Evolutionary conservation across 2,888 invertebrate species (phyloP).

Genomic region (Cantharis rustica): DNA sequence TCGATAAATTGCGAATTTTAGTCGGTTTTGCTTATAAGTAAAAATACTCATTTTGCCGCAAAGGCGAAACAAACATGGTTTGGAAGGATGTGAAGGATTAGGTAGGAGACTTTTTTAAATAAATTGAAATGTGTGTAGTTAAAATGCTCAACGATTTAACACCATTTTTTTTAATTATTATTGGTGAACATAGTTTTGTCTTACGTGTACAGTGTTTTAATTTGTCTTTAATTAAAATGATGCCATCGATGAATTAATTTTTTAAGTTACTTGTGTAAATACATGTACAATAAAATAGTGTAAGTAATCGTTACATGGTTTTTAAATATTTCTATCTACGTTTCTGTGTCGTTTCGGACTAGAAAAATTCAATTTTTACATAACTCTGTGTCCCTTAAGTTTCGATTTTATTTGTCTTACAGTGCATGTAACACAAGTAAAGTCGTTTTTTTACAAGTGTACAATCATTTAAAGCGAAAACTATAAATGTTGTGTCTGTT

Average conservation of each 20-base stretch:
- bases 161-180: conserved; percentile 22
- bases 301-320: conserved; percentile 11
- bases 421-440: background rate
- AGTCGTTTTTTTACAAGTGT: background rate
- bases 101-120: conserved; percentile 12
- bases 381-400: background rate
- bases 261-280: conserved; percentile 23
- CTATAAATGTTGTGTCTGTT: conserved; percentile 17
- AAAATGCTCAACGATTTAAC: conserved; percentile 29
- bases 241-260: conserved; percentile 27
- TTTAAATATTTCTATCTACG: conserved; percentile 5
- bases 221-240: conserved; percentile 17
- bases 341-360: conserved; percentile 5
- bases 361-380: background rate
- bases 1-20: conserved; percentile 28
- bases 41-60: background rate
- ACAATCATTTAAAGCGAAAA: conserved; percentile 16
- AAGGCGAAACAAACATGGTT: conserved; percentile 8
- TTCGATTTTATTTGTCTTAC: background rate
- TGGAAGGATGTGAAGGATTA: conserved; percentile 9
- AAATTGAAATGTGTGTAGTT: conserved; percentile 11
- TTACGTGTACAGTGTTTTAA: conserved; percentile 21
- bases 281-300: conserved; percentile 12
- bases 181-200: conserved; percentile 13
- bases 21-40: conserved; percentile 2